phyloP scores from a whole-genome alignment of 2,113 vertebrate genomes.

The Phainopepla nitens region DNA sequence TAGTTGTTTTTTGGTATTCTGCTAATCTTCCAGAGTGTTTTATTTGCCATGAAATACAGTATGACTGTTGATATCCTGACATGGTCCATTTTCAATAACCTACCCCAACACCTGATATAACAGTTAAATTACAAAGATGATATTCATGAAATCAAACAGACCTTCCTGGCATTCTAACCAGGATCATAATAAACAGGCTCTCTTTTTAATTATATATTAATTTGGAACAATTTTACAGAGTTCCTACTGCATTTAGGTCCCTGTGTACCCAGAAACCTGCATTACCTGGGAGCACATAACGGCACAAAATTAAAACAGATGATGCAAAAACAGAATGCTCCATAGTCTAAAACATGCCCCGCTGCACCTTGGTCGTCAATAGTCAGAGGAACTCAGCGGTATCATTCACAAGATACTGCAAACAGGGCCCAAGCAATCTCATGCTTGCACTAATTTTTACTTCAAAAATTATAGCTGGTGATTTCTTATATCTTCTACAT shows the following conservation, averaged over 20 bases:
- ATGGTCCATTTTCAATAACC: neutral
- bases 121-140: neutral
- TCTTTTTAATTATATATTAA: neutral
- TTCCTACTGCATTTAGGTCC: neutral
- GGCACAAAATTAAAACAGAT: neutral
- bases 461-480: neutral
- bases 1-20: neutral
- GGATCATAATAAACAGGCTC: neutral
- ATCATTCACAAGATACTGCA: neutral
- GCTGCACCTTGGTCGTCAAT: neutral
- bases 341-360: neutral
- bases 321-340: neutral
- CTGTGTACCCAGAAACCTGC: neutral
- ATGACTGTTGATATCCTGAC: neutral
- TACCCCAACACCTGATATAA: neutral
- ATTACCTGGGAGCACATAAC: neutral
- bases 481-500: neutral
- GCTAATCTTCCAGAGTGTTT: conserved; percentile 3
- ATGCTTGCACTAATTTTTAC: neutral
- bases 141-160: neutral
- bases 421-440: neutral
- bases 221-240: neutral
- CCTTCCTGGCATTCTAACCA: neutral
- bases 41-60: conserved; percentile 8
- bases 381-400: neutral